These are phyloP conservation scores for Pempheris klunzingeri DNA, from an alignment of 2,797 vertebrate species.

Conservation along the genomic window DNA sequence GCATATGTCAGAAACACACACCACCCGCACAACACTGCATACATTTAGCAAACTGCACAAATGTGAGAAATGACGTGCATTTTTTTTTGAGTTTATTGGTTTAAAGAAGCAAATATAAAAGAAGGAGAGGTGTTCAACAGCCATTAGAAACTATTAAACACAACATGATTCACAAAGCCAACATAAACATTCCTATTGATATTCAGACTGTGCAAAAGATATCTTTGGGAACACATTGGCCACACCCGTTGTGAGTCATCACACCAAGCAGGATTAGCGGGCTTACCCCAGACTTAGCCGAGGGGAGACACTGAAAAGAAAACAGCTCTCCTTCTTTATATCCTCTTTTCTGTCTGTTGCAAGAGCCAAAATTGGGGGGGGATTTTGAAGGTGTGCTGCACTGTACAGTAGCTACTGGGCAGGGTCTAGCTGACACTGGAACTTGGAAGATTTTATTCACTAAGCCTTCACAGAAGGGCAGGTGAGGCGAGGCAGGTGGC, in stretches of 20 bases:
- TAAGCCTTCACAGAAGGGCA: constrained; percentile 78
- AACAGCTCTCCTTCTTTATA: constrained; percentile 79
- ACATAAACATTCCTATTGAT: constrained; percentile 80
- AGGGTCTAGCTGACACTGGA: constrained; percentile 60
- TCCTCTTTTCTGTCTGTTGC: constrained; percentile 78
- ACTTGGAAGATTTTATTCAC: constrained; percentile 68
- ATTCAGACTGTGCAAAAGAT: constrained; percentile 78
- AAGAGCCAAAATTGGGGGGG: constrained; percentile 72
- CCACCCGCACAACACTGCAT: constrained; percentile 3
- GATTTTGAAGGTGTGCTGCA: constrained; percentile 69
- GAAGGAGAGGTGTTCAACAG: constrained; percentile 2
- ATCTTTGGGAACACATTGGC: constrained; percentile 84
- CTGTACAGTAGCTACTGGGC: constrained; percentile 71
- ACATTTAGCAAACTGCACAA: constrained; percentile 1
- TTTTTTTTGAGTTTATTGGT: constrained; percentile 10
- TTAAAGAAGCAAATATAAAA: constrained; percentile 23
- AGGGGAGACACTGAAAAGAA: constrained; percentile 83
- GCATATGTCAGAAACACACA: constrained; percentile 40
- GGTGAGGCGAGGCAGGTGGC: constrained; percentile 84
- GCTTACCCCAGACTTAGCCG: constrained; percentile 81
- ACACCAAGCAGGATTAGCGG: constrained; percentile 78
- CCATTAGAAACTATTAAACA: constrained; percentile 69
- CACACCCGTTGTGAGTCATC: constrained; percentile 84
- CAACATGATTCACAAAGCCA: constrained; percentile 70
- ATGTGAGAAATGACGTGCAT: not conserved